Evolutionary conservation across 2,888 invertebrate species (phyloP), one percentile per base, ranked within the genome.

Genomic region (Clusia tigrina): DNA sequence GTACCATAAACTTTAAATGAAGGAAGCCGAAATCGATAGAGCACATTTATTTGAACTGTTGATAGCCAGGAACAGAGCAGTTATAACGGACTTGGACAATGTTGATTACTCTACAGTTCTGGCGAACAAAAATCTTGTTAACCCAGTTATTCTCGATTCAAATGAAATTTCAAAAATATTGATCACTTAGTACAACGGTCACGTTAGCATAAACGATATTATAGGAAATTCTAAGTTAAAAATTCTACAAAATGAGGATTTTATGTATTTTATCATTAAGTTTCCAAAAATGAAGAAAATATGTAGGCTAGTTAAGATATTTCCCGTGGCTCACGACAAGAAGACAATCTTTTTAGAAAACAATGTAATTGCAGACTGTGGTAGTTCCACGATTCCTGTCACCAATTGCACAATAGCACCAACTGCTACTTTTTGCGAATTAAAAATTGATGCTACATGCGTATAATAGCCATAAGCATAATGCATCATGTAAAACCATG

Each of bases 121-220:
- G n/a, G 51, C n/a, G 17, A 58, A 55, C 18, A 10, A 58, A 24
- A 38, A 59, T 51, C 51, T 63, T 5, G 51, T 56, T 48, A 59
- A 62, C 15, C 51, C 58, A 12, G 12, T 32, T 9, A 32, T 32
- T 32, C 32, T 32, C 6, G 32, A 32, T 32, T 9, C 32, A 12
- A 12, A 32, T 9, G 32, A 32, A 32, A 12, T 32, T 32, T 32
- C 32, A 32, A 32, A 32, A 32, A 32, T 32, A 32, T 32, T 32
- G 32, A 32, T 32, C 32, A 32, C 32, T 32, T 6, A 32, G 32
- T 32, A 32, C 32, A 32, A 6, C 12, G 6, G 6, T 32, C 6
- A 32, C 12, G 32, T 32, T 32, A 32, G 32, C 32, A 32, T 32
- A 32, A 32, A 12, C 32, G 32, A 32, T 32, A 32, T 32, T 32